Conservation (phyloP, 2,797 vertebrate genomes). For the Parauchenoglanis punctatus region DNA sequence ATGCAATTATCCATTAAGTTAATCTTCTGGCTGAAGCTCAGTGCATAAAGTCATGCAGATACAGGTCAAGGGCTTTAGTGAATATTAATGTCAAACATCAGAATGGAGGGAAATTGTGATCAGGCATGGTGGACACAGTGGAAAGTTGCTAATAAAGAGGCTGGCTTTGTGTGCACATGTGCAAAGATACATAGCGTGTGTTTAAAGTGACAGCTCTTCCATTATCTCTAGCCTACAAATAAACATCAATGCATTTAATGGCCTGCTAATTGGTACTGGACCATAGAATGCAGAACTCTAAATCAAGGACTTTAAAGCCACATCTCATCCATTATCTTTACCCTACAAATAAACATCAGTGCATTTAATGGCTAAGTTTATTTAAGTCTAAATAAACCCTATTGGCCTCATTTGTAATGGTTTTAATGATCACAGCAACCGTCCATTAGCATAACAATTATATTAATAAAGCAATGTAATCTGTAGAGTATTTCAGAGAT, state of each 20-base stretch:
- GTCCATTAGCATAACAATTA: not conserved
- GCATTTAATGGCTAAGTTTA: not conserved
- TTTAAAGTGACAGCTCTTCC: not conserved
- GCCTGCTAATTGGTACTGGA: not conserved
- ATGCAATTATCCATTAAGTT: not conserved
- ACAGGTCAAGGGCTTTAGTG: not conserved
- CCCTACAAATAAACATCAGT: not conserved
- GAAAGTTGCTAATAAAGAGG: not conserved
- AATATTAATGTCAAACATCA: not conserved
- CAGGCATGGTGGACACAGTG: not conserved
- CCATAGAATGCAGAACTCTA: not conserved
- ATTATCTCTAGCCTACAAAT: not conserved
- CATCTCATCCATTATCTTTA: not conserved
- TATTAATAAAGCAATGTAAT: not conserved
- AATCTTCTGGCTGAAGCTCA: not conserved
- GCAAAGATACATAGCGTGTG: not conserved
- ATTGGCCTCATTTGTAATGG: not conserved
- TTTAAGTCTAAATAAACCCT: not conserved
- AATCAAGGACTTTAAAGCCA: not conserved
- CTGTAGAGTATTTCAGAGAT: no score
- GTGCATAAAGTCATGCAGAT: not conserved
- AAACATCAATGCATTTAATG: not conserved
- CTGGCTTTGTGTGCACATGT: not conserved
- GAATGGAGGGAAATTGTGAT: no score
- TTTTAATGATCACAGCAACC: not conserved